Conservation (phyloP, 1,140 invertebrate genomes). For the Cataglyphis hispanica region DNA sequence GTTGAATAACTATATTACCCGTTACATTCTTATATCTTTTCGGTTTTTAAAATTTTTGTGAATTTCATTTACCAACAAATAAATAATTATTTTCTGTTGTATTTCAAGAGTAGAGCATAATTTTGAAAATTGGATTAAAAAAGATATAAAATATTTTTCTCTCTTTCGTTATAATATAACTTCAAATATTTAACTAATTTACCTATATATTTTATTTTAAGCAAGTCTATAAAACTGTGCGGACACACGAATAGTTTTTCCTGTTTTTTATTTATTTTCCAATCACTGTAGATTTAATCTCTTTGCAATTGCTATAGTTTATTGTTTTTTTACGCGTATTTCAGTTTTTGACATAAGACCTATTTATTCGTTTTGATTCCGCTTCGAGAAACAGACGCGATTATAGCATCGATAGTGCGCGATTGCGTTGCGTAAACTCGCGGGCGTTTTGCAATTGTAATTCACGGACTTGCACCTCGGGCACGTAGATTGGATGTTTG, state of each 20-base stretch:
- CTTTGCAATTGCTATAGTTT: background rate
- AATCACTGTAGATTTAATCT: background rate
- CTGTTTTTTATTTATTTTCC: background rate
- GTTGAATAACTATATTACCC: background rate
- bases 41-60: background rate
- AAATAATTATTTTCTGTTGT: background rate
- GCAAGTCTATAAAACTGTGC: background rate
- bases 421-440: slow-evolving; percentile 38
- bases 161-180: background rate
- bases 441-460: slow-evolving; percentile 54
- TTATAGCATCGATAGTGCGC: slow-evolving; percentile 39
- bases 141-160: background rate
- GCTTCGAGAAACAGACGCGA: slow-evolving; percentile 16
- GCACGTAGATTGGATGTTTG: slow-evolving; percentile 52
- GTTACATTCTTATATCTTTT: background rate
- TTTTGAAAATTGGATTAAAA: background rate
- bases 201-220: background rate
- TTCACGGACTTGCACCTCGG: slow-evolving; percentile 39
- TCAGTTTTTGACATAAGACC: background rate
- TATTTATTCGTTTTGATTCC: slow-evolving; percentile 26
- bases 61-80: background rate
- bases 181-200: background rate
- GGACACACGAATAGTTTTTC: background rate
- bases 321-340: background rate
- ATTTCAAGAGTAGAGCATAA: background rate